Evolutionary conservation across 2,113 vertebrate genomes (phyloP), one percentile per base, ranked within the genome.

Genomic region (Sander vitreus): DNA sequence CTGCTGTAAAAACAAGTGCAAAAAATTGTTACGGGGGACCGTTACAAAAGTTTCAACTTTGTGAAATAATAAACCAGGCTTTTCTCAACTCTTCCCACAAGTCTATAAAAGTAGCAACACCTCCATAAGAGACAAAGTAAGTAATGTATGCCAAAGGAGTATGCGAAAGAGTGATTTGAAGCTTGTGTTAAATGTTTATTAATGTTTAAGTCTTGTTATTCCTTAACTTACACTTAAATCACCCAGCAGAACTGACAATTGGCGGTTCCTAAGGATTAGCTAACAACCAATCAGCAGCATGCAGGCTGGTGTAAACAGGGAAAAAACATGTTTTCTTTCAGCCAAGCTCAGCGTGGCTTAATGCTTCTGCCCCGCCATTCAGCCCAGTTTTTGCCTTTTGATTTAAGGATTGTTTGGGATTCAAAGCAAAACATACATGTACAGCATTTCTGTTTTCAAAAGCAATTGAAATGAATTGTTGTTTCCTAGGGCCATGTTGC

Each of bases 1-100:
- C 39, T 13, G 19, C 54, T 74, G 30, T 36, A 78, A 74, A 90
- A 88, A 85, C 7, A 70, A 75, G 25, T 43, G 4, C 30, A 9
- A 12, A n/a, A 64, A 81, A 47, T 48, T 73, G 85, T 85, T 88
- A 85, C 11, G 39, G 81, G 75, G 14, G 62, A 25, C 3, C 0
- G 9, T 91, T 88, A 80, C 53, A 67, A 86, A 91, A 55, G 85
- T 79, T 86, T 76, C 87, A 75, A 88, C 73, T 65, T 55, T 67
- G 68, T 48, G 39, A 79, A 84, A 25, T 66, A 66, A 48, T 48
- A 30, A 74, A 75, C 59, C 6, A 55, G 51, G 45, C 18, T 60
- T 73, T 73, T 73, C 30, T 65, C 54, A 60, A 30, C 53, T 30
- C 6, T 14, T 76, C 48, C 50, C 21, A 55, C 45, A 55, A 53